Conservation (phyloP, 1,140 invertebrate genomes). For the Drosophila dunni region DNA sequence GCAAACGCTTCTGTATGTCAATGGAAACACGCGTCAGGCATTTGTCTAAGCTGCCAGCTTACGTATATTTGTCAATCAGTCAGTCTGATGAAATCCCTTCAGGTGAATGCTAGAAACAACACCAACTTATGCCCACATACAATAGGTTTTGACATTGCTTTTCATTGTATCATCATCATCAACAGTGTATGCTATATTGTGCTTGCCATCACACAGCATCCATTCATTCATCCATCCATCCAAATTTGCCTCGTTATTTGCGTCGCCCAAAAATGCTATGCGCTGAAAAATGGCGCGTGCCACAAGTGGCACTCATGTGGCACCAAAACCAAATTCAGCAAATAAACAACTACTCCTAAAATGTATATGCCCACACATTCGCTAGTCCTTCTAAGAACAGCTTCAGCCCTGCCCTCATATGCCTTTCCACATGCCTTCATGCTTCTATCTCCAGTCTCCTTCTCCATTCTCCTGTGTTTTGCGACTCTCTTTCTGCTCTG, state of each 20-base stretch:
- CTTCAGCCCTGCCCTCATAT: not conserved
- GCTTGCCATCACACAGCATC: not conserved
- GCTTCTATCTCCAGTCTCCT: not conserved
- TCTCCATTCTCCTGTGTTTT: not conserved
- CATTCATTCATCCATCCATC: slow-evolving; percentile 4
- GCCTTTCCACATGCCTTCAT: not conserved
- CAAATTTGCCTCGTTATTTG: slow-evolving; percentile 72
- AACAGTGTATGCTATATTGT: not conserved
- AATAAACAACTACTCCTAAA: slow-evolving; percentile 37
- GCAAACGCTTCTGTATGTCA: slow-evolving; percentile 39
- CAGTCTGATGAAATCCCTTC: slow-evolving; percentile 37
- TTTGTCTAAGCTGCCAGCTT: slow-evolving; percentile 62
- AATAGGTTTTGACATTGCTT: slow-evolving; percentile 30
- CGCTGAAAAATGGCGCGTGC: slow-evolving; percentile 68
- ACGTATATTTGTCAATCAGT: slow-evolving; percentile 73
- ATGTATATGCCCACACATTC: slow-evolving; percentile 28
- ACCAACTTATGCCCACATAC: slow-evolving; percentile 12
- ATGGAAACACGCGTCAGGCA: slow-evolving; percentile 41
- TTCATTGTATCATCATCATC: not conserved
- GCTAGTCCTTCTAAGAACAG: not conserved
- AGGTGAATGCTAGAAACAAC: slow-evolving; percentile 31
- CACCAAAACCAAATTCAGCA: slow-evolving; percentile 38
- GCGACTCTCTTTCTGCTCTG: not conserved
- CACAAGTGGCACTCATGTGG: slow-evolving; percentile 61
- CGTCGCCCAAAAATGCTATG: slow-evolving; percentile 17